Base-by-base conservation (phyloP, 2,888 invertebrate genomes). In the Sarcophaga subvicina region DNA sequence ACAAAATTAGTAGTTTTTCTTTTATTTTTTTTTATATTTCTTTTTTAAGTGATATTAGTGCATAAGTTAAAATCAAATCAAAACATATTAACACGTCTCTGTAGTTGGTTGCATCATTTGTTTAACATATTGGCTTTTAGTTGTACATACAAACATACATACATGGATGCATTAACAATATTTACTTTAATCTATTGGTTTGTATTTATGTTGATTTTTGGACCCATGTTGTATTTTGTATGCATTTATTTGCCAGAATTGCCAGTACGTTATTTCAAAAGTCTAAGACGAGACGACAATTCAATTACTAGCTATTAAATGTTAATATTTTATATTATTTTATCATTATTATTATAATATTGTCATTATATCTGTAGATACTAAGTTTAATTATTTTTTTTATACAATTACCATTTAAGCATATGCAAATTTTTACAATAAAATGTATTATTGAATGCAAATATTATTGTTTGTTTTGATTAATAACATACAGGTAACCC, bases 241-340 rank as follows among this genome's bases (percentile, higher is more conserved):
- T 91, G 91, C 89, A 94, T 96, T 85, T 95, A 95, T 91, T 93
- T 96, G 89, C 96, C 96, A 80, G 96, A 96, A 91, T 93, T 96
- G 90, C 96, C 96, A 83, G 94, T 96, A 89, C 93, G 96, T 90
- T 89, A 88, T 83, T 67, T 87, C 20, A 88, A 88, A 66, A 85
- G 75, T 47, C 82, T 86, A 63, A 83, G 88, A 75, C 81, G 85
- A 62, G 78, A 59, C 69, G 69, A 59, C 63, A 63, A 60, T 49
- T 75, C 70, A 37, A 64, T 82, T 47, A 73, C 73, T 37, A 85
- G 72, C 67, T 78, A 73, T 78, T 77, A 76, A 85, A 2, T 17
- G 12, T 60, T 25, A 14, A 75, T 63, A 12, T 72, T 54, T 70
- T 47, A n/a, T 80, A 27, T 71, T 67, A 11, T 54, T 45, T 25